Base-by-base conservation (phyloP, 2,113 vertebrate species). In the Toxotes jaculatrix region DNA sequence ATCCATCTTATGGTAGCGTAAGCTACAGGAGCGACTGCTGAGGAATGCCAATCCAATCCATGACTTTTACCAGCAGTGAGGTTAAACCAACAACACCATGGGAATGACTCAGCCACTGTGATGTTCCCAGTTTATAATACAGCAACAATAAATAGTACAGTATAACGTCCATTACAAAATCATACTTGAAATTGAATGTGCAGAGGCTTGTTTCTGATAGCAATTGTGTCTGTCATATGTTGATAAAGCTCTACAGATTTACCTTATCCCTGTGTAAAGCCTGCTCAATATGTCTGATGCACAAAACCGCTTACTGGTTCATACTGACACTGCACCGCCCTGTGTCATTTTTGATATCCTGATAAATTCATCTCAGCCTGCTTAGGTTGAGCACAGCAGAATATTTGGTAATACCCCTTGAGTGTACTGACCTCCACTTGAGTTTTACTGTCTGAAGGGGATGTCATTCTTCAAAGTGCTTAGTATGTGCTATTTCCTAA, bases 241-340 rank as follows among this genome's bases (percentile, higher is more conserved):
- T 86, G 70, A 81, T 83, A 84, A 88, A 91, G 66, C 88, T 80
- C 43, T 23, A 19, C 34, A 73, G 88, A 86, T 89, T 90, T 84
- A 87, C 73, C 82, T 87, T 70, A 87, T 83, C 81, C 56, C 66
- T 2, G 1, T 63, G 73, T 85, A 86, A 92, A 93, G 80, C 88
- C 84, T 72, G 11, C 91, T 93, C 84, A 90, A 82, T 83, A 87
- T 82, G 81, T 85, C 79, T 75, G 77, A 85, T 57, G 79, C 72
- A 84, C 77, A 86, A 84, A 91, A 85, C 81, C 71, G 81, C 90
- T 93, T 88, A 72, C 83, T 60, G 77, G 78, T 84, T 88, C 79
- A 85, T 81, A 84, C 68, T 63, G 72, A 76, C 1, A 66, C 71
- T 17, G 61, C 89, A 71, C 67, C 55, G 49, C 13, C 64, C 74